phyloP scores from a whole-genome alignment of 2,888 invertebrate genomes.

The Arctia plantaginis region DNA sequence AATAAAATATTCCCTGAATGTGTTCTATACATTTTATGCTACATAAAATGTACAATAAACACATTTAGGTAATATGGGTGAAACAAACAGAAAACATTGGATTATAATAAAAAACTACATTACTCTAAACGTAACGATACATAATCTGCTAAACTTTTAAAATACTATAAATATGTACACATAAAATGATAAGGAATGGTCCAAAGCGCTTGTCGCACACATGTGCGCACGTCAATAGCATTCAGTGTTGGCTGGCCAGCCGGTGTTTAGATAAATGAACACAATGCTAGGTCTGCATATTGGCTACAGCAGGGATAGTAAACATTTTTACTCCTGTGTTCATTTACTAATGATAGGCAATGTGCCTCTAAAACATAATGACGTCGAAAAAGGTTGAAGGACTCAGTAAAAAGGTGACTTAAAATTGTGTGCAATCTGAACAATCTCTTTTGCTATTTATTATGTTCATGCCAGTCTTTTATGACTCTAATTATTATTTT shows the following conservation, averaged over 20 bases:
- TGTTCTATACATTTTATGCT: too few species aligned
- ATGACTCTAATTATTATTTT: too few species aligned
- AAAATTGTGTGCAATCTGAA: too few species aligned
- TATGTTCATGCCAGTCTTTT: too few species aligned
- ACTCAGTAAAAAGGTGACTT: too few species aligned
- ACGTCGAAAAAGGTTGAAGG: neutral
- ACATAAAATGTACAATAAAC: too few species aligned
- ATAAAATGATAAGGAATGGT: slow-evolving; percentile 40
- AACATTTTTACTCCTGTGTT: slow-evolving; percentile 7
- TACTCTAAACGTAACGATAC: neutral
- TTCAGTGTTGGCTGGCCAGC: slow-evolving; percentile 52
- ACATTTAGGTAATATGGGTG: too few species aligned
- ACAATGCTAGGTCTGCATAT: slow-evolving; percentile 41
- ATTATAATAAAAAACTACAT: neutral
- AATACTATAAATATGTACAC: slow-evolving; percentile 25
- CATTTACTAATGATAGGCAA: neutral
- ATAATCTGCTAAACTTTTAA: neutral
- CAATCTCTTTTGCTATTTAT: neutral
- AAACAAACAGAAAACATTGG: neutral
- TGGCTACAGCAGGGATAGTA: slow-evolving; percentile 14
- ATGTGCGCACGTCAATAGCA: slow-evolving; percentile 24
- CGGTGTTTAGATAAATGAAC: slow-evolving; percentile 77
- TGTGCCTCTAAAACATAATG: neutral
- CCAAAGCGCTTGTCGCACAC: slow-evolving; percentile 9
- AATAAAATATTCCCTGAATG: too few species aligned